These are phyloP conservation scores for Drosophila erecta DNA, from an alignment of 1,140 invertebrate species.

Conservation along the genomic window DNA sequence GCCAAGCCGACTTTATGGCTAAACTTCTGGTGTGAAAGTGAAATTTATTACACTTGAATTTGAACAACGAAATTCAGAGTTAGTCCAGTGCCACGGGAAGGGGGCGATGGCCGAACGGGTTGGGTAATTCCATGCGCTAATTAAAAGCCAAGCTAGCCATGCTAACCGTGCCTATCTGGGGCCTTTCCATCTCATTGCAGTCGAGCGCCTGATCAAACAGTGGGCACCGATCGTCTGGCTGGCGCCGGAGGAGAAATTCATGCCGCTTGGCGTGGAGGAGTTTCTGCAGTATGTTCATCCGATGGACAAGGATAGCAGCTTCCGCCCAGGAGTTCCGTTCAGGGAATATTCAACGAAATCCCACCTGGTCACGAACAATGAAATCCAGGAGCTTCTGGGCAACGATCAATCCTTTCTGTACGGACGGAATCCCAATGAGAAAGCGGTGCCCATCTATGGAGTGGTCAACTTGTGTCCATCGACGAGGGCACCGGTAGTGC, in stretches of 20 bases:
- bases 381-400: constrained; percentile 86
- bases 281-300: constrained; percentile 87
- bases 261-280: constrained; percentile 87
- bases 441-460: constrained; percentile 87
- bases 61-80: constrained; percentile 71
- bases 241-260: constrained; percentile 87
- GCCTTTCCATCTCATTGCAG: constrained; percentile 68
- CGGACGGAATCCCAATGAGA: constrained; percentile 86
- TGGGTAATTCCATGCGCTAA: constrained; percentile 61
- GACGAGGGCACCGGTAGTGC: background rate
- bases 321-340: constrained; percentile 62
- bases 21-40: constrained; percentile 73
- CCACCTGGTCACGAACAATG: constrained; percentile 86
- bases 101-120: constrained; percentile 25
- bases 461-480: constrained; percentile 85
- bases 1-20: constrained; percentile 57
- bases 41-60: constrained; percentile 76
- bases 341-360: constrained; percentile 84
- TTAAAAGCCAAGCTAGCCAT: constrained; percentile 42
- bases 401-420: constrained; percentile 87
- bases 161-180: constrained; percentile 32
- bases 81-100: constrained; percentile 15
- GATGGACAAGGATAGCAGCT: constrained; percentile 75
- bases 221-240: constrained; percentile 89
- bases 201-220: constrained; percentile 85